Conservation (phyloP, 92 coral and sea anemone genomes). For the Zoanthus sansibaricus region DNA sequence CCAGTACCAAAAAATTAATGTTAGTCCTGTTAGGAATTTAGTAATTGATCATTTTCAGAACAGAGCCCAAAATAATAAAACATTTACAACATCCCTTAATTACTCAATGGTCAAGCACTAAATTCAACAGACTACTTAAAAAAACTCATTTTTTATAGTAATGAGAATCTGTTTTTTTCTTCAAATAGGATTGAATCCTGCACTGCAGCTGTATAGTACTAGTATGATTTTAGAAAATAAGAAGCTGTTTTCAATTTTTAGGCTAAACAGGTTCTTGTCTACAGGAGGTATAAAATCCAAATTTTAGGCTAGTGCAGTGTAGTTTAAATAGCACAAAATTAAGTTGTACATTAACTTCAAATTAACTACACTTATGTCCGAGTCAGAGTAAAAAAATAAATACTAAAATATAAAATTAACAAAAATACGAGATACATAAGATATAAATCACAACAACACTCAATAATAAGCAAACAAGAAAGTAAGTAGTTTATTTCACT, state of each 20-base stretch:
- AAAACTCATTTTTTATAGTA: background rate
- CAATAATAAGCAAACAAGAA: background rate
- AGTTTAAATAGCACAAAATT: background rate
- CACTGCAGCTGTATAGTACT: background rate
- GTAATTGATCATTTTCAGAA: conserved; percentile 4
- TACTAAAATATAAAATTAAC: conserved; percentile 3
- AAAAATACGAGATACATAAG: background rate
- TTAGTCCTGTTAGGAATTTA: background rate
- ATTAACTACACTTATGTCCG: background rate
- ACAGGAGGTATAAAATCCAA: too few species aligned
- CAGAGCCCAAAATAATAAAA: background rate
- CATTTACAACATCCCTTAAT: background rate
- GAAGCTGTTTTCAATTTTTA: background rate
- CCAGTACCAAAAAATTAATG: background rate
- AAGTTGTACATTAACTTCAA: background rate
- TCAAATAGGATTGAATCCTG: too few species aligned
- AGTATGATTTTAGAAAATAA: background rate
- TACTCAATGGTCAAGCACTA: too few species aligned
- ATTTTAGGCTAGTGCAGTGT: background rate
- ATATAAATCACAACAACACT: conserved; percentile 1
- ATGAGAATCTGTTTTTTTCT: background rate
- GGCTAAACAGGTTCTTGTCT: too few species aligned
- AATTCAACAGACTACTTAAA: too few species aligned
- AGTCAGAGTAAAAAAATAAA: background rate
- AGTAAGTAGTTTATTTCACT: background rate